These are phyloP conservation scores for Fissipunctia ypsillon DNA, from an alignment of 2,888 invertebrate genomes.

Conservation along the genomic window DNA sequence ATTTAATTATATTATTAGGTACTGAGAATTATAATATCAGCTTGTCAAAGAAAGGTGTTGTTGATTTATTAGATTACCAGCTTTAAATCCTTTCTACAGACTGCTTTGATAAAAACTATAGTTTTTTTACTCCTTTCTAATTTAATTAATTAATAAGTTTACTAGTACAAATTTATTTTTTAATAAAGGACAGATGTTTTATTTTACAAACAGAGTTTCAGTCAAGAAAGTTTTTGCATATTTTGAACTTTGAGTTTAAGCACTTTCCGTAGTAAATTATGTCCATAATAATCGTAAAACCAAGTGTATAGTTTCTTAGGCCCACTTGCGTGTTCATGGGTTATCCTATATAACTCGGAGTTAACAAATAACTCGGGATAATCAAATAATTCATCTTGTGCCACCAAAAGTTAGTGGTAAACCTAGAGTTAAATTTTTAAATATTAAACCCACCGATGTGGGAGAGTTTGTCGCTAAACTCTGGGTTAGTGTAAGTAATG, in stretches of 20 bases:
- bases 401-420: too few relatives aligned
- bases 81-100: background rate
- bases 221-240: background rate
- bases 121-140: background rate
- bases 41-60: conserved; percentile 35
- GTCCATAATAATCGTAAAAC: background rate
- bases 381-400: too few relatives aligned
- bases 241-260: background rate
- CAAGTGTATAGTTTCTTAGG: background rate
- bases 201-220: background rate
- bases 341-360: too few relatives aligned
- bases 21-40: conserved; percentile 1
- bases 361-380: too few relatives aligned
- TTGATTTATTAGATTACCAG: conserved; percentile 28
- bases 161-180: background rate
- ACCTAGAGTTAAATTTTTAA: too few relatives aligned
- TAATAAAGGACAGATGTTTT: background rate
- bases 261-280: background rate
- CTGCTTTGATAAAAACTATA: background rate
- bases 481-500: too few relatives aligned
- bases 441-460: too few relatives aligned
- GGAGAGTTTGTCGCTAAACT: too few relatives aligned
- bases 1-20: conserved; percentile 9
- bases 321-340: too few relatives aligned
- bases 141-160: background rate